These are phyloP conservation scores for Muschampia plurimacula DNA, from an alignment of 2,888 invertebrate genomes.

Conservation along the genomic window DNA sequence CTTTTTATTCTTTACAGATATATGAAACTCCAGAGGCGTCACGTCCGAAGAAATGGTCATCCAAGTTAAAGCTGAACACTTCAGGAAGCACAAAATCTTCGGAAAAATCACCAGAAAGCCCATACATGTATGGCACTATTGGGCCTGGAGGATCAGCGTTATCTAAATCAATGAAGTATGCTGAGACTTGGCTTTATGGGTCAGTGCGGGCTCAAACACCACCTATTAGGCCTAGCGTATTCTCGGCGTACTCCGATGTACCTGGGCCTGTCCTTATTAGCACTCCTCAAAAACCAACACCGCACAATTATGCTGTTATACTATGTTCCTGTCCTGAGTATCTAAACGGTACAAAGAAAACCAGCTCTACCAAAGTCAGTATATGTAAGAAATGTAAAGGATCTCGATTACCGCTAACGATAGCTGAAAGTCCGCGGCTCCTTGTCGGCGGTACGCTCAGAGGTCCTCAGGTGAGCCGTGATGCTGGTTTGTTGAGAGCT, in stretches of 20 bases:
- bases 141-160: conserved; percentile 89
- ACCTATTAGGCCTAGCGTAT: conserved; percentile 78
- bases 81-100: conserved; percentile 77
- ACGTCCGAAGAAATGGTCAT: conserved; percentile 90
- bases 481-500: conserved; percentile 81
- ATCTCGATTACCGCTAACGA: conserved; percentile 89
- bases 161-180: conserved; percentile 93
- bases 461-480: conserved; percentile 78
- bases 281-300: conserved; percentile 84
- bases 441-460: conserved; percentile 87
- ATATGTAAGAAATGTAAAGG: conserved; percentile 94
- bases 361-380: conserved; percentile 90
- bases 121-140: conserved; percentile 80
- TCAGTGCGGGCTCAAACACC: conserved; percentile 87
- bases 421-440: conserved; percentile 85
- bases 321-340: conserved; percentile 94
- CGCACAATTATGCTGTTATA: conserved; percentile 89
- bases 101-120: conserved; percentile 78
- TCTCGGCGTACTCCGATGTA: conserved; percentile 78
- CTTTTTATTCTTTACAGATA: conserved; percentile 62
- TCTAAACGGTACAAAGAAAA: conserved; percentile 90
- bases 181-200: conserved; percentile 94
- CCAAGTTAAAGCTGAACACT: conserved; percentile 87
- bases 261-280: conserved; percentile 80
- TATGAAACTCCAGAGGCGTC: conserved; percentile 82